Evolutionary conservation across 1,140 invertebrate genomes (phyloP).

Genomic region (Planococcus citri): DNA sequence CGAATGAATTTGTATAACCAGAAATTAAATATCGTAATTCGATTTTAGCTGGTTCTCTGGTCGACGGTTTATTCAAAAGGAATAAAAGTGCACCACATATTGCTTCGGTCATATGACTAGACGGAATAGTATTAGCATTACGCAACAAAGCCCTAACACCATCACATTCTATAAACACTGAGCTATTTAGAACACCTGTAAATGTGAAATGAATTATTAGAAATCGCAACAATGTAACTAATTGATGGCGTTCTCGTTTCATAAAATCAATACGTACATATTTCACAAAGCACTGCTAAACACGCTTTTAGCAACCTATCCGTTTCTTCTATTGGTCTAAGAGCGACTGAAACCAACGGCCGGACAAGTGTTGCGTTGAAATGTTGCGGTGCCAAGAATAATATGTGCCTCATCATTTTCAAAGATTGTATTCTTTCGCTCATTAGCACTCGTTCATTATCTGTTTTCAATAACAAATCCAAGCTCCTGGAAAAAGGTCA

Average conservation of each 20-base stretch:
- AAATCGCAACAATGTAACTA: not conserved
- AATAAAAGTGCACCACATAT: constrained; percentile 74
- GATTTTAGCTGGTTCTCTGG: constrained; percentile 54
- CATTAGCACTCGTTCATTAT: constrained; percentile 48
- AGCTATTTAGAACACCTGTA: constrained; percentile 67
- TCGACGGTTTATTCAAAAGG: constrained; percentile 74
- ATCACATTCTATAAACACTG: constrained; percentile 63
- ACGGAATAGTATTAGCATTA: constrained; percentile 58
- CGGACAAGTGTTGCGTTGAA: not conserved
- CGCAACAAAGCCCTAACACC: constrained; percentile 69
- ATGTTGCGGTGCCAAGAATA: constrained; percentile 5
- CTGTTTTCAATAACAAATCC: constrained; percentile 50
- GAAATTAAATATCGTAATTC: constrained; percentile 44
- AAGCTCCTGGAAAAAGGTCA: constrained; percentile 45
- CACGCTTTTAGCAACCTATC: constrained; percentile 57
- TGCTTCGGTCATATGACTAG: constrained; percentile 48
- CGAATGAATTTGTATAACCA: not conserved
- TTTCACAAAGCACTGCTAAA: constrained; percentile 72
- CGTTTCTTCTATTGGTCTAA: constrained; percentile 10
- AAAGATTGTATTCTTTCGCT: constrained; percentile 80
- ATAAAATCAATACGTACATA: constrained; percentile 40
- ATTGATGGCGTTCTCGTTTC: not conserved
- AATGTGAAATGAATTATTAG: constrained; percentile 21
- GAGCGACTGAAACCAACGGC: not conserved
- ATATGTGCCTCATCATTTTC: constrained; percentile 45